Evolutionary conservation across 1,140 invertebrate species (phyloP).

Genomic region (Bombus difficillimus): DNA sequence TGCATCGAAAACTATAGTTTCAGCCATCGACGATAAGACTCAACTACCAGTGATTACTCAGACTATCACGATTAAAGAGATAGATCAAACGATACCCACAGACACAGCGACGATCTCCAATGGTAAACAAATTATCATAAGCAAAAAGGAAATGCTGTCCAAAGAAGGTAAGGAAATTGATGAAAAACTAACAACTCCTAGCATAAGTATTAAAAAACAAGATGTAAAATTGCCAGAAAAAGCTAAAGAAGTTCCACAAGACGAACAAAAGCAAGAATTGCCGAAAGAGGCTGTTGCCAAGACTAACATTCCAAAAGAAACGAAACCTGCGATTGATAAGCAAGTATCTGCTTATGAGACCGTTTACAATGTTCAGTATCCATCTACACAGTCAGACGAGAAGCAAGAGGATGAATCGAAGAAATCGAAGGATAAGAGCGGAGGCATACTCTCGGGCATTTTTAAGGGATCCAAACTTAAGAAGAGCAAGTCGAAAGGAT

Average conservation of each 20-base stretch:
- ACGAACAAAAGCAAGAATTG: neutral
- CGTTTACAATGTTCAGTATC: constrained; percentile 69
- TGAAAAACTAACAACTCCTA: constrained; percentile 55
- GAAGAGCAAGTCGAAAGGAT: constrained; percentile 75
- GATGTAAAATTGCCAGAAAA: constrained; percentile 32
- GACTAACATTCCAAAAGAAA: constrained; percentile 17
- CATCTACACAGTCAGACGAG: constrained; percentile 62
- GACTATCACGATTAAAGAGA: constrained; percentile 66
- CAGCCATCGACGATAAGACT: constrained; percentile 60
- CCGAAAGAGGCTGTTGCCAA: neutral
- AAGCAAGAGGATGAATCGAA: constrained; percentile 73
- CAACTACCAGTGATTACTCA: constrained; percentile 62
- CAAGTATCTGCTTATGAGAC: constrained; percentile 69
- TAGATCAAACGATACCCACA: constrained; percentile 50
- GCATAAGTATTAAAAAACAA: neutral
- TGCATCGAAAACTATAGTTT: constrained; percentile 63
- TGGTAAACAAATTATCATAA: constrained; percentile 54
- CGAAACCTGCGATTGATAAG: constrained; percentile 5
- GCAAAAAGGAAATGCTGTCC: constrained; percentile 71
- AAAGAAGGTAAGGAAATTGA: constrained; percentile 76
- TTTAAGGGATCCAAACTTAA: constrained; percentile 78
- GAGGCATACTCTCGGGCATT: constrained; percentile 76
- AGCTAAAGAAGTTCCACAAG: neutral
- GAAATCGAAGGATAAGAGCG: constrained; percentile 77
- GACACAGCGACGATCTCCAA: constrained; percentile 48